These are phyloP conservation scores for Talpa occidentalis DNA, from an alignment of 2,113 vertebrate species.

Conservation along the genomic window DNA sequence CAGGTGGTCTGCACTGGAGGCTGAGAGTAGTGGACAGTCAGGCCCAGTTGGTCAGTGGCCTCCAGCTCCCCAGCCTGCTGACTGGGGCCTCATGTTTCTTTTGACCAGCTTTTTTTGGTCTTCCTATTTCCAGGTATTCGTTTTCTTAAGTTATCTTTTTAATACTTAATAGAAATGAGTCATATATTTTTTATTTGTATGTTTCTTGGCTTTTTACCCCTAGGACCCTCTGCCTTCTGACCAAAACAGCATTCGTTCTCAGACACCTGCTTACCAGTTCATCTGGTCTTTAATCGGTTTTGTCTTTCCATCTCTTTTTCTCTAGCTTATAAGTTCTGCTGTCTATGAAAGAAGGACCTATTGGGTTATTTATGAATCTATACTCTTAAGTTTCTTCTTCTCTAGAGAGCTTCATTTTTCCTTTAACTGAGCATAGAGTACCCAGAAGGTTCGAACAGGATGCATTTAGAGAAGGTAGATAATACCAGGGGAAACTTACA, in stretches of 20 bases:
- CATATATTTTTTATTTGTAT: background rate
- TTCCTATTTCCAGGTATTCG: background rate
- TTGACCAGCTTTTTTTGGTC: background rate
- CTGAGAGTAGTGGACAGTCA: background rate
- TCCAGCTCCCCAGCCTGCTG: background rate
- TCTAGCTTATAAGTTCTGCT: background rate
- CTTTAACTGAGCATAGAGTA: background rate
- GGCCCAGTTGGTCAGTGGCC: background rate
- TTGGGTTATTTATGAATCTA: slow-evolving; percentile 13
- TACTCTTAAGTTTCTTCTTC: slow-evolving; percentile 7
- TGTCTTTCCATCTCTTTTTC: background rate
- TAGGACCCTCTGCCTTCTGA: slow-evolving; percentile 18
- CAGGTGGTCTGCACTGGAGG: background rate
- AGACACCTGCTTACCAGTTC: background rate
- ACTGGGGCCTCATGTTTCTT: background rate
- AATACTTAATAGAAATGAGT: background rate
- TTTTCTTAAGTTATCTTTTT: background rate
- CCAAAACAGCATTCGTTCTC: background rate
- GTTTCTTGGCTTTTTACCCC: background rate
- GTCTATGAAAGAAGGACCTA: background rate
- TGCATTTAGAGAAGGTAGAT: background rate
- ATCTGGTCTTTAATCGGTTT: background rate
- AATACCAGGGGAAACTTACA: background rate
- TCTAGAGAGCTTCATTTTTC: background rate
- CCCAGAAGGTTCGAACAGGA: background rate